phyloP scores from a whole-genome alignment of 2,113 vertebrate species.

The Pteruthius melanotis region DNA sequence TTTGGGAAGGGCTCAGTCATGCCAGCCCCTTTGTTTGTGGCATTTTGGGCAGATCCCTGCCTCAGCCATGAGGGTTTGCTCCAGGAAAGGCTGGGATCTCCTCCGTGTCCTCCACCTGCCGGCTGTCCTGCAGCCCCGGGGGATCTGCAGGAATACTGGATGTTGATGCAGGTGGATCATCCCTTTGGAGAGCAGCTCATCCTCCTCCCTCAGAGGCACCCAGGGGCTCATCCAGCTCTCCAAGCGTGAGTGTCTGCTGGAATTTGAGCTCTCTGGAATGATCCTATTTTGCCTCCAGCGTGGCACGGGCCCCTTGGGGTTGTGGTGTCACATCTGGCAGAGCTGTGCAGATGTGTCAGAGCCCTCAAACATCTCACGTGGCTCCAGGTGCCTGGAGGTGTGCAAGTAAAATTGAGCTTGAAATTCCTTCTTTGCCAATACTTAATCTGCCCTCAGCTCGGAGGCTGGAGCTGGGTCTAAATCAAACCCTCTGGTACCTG shows the following conservation, averaged over 20 bases:
- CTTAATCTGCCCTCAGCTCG: background rate
- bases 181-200: background rate
- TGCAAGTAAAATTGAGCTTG: background rate
- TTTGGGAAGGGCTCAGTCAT: background rate
- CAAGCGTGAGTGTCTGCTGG: background rate
- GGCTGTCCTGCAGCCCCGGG: background rate
- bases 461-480: background rate
- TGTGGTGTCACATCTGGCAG: background rate
- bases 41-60: background rate
- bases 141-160: background rate
- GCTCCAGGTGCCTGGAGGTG: background rate
- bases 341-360: background rate
- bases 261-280: background rate
- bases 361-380: background rate
- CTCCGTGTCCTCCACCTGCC: background rate
- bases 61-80: background rate
- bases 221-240: background rate
- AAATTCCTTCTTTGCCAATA: background rate
- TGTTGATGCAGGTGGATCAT: background rate
- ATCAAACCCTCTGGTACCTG: background rate
- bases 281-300: background rate
- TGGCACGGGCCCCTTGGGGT: background rate
- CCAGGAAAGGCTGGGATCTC: background rate
- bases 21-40: rapidly evolving
- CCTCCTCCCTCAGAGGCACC: background rate